A percentile compares a stretch with the other conserved stretches of the same genome.
Conservation (phyloP, 2,113 vertebrate genomes). For the Lamprologus lemairii region DNA sequence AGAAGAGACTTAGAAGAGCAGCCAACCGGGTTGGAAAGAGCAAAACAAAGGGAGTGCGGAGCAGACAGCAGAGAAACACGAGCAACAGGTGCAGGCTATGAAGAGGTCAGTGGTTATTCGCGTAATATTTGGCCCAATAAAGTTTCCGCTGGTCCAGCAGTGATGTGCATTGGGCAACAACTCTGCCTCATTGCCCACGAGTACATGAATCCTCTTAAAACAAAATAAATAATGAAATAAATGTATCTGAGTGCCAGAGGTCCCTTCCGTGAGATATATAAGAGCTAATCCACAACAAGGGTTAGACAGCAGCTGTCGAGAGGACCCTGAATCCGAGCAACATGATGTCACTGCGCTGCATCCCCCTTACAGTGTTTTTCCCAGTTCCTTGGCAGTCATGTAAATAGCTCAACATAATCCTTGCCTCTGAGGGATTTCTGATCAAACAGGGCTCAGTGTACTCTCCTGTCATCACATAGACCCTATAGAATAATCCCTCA, state of each 20-base stretch:
- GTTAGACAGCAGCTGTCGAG: conserved; percentile 56
- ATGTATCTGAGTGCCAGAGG: not conserved
- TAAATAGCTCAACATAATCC: conserved; percentile 70
- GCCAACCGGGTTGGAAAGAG: not conserved
- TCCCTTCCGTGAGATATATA: conserved; percentile 11
- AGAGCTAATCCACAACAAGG: conserved; percentile 52
- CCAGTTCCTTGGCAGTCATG: conserved; percentile 51
- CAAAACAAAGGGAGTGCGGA: not conserved
- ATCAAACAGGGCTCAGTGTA: conserved; percentile 54
- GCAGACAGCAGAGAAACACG: not conserved
- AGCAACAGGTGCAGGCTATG: not conserved
- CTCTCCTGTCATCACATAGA: conserved; percentile 50
- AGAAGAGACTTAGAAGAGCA: not conserved
- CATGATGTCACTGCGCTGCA: conserved; percentile 47
- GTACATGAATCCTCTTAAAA: conserved; percentile 10
- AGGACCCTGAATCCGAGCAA: conserved; percentile 12
- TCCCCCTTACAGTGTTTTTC: conserved; percentile 35
- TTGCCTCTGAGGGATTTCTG: conserved; percentile 59
- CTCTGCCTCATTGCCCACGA: not conserved
- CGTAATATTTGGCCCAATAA: not conserved
- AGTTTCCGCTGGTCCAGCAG: not conserved
- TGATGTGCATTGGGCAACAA: not conserved
- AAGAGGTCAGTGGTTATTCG: not conserved
- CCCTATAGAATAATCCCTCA: conserved; percentile 58
- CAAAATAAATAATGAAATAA: not conserved